phyloP scores from a whole-genome alignment of 2,113 vertebrate species.

The Phylloscopus whistleri region DNA sequence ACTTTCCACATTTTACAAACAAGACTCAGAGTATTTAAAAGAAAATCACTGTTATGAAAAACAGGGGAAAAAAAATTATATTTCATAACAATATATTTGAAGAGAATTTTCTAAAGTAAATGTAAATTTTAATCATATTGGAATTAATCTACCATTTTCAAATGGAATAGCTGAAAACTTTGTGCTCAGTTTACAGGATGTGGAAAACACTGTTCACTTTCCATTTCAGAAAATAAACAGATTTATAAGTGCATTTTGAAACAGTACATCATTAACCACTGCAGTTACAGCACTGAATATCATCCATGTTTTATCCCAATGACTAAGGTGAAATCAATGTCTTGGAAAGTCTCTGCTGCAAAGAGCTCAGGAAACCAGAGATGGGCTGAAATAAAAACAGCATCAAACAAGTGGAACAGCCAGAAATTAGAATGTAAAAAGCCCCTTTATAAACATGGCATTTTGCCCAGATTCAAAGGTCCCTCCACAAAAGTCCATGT shows the following conservation, averaged over 20 bases:
- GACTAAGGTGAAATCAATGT: not conserved
- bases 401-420: not conserved
- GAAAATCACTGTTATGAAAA: not conserved
- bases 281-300: not conserved
- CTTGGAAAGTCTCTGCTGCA: not conserved
- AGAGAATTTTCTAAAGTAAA: not conserved
- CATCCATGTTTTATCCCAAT: not conserved
- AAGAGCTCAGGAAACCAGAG: not conserved
- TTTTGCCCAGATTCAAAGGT: conserved; percentile 43
- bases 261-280: not conserved
- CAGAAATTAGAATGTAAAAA: conserved; percentile 10
- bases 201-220: not conserved
- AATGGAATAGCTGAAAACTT: not conserved
- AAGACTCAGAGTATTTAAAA: not conserved
- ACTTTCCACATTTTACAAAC: not conserved
- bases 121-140: not conserved
- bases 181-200: not conserved
- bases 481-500: not conserved
- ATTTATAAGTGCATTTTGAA: not conserved
- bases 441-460: not conserved
- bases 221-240: not conserved
- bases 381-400: not conserved
- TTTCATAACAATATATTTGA: not conserved
- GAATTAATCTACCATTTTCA: not conserved
- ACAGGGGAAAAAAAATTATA: not conserved